Base-by-base conservation (phyloP, 1,140 invertebrate species). In the Drosophila funebris region DNA sequence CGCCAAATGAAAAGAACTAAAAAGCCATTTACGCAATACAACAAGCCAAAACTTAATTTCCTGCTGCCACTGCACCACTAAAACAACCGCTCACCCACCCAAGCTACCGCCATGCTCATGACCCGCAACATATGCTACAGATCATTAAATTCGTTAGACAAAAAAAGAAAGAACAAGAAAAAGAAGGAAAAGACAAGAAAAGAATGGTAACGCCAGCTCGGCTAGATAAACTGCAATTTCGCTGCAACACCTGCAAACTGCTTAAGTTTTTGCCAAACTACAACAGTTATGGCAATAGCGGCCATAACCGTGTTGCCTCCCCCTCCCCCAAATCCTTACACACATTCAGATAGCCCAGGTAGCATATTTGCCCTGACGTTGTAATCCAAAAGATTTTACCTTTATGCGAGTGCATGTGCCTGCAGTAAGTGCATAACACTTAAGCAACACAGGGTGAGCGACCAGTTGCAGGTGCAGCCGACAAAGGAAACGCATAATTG, bases 11-110 rank as follows among this genome's bases (percentile, higher is more conserved):
- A 53, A 27, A 16, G 71, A 88, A 87, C 83, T 82, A 78, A 78
- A 87, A 87, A 88, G 71, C 83, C 83, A 87, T 87, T 87, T 87
- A 87, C 82, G 83, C 83, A 88, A 88, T 78, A 88, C 72, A 87
- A 78, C 82, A 88, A 67, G 61, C 50, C 67, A 76, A 87, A 87
- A 87, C 83, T 79, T 87, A 88, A 87, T 87, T 87, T 87, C 83
- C 83, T 88, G 81, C 58, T 57, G 70, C 56, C 24, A 54, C 48
- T 18, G 31, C 27, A 54, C 37, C 14, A 3, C 11, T 27, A 7
- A 2, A 8, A 8, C 43, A 4, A 3, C 22, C 24, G 24, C 1
- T 7, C 22, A n/a, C 43, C 13, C 53, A 27, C 33, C 24, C n/a
- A n/a, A 41, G 33, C 61, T 31, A 58, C 50, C 44, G 36, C 67